phyloP scores from a whole-genome alignment of 2,113 vertebrate species.

The Bettongia penicillata region DNA sequence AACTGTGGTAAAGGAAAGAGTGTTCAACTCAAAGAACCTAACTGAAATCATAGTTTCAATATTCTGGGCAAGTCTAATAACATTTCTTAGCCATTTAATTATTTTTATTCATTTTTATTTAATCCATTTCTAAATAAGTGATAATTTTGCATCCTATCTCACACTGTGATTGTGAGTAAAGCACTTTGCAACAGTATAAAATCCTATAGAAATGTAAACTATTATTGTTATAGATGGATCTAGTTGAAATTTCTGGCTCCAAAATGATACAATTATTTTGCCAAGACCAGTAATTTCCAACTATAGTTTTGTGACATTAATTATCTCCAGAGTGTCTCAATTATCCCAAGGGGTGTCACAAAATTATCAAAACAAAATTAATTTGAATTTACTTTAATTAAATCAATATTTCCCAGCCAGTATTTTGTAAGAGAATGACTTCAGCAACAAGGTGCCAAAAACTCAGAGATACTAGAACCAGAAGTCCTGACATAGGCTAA shows the following conservation, averaged over 20 bases:
- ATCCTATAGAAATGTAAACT: neutral
- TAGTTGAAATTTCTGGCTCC: neutral
- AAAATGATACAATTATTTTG: neutral
- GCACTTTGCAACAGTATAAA: neutral
- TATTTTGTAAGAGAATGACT: neutral
- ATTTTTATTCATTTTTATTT: neutral
- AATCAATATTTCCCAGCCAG: neutral
- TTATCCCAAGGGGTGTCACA: neutral
- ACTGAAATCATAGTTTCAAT: neutral
- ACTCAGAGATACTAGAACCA: neutral
- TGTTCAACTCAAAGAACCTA: neutral
- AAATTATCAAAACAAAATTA: constrained; percentile 2
- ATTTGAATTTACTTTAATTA: neutral
- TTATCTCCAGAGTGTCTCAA: neutral
- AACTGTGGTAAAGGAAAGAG: neutral
- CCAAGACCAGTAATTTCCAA: neutral
- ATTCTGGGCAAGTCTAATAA: neutral
- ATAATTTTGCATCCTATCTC: neutral
- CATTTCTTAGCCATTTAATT: neutral
- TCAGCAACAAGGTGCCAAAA: neutral
- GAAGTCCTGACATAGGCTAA: neutral
- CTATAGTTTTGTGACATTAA: neutral
- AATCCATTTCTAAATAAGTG: neutral
- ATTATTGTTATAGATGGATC: neutral
- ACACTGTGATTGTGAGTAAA: neutral